Base-by-base conservation (phyloP, 2,113 vertebrate genomes). In the Megalops atlanticus region DNA sequence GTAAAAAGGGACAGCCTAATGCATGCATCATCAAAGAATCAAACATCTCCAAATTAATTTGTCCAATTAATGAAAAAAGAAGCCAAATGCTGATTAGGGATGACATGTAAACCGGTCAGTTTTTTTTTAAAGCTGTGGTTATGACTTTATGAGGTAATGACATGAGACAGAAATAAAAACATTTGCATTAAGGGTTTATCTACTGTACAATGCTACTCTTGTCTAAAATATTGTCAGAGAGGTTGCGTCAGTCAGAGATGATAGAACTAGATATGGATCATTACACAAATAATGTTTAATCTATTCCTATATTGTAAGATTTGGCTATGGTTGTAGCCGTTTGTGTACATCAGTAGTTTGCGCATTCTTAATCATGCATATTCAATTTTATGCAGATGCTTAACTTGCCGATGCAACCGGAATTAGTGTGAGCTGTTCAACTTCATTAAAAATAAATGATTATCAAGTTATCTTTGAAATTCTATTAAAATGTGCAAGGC, bases 21-120 rank as follows among this genome's bases (percentile, higher is more conserved):
- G 92, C 95, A 94, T 92, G 91, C 94, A 95, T 96, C 95, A 95
- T 95, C 94, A 94, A 92, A 91, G 91, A 97, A 95, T 96, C 96
- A 96, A 94, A 95, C 91, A 94, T 90, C 94, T 96, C 94, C 95
- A 95, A 96, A 97, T 97, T 96, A 95, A 96, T 98, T 96, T 93
- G 92, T 95, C 94, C 95, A 96, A 97, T 97, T 97, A 98, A 97
- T 96, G 95, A 96, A 95, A 94, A 96, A 94, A 89, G 93, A 91
- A 93, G 93, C 94, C 93, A 95, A 96, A 96, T 92, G 92, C 88
- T 96, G 94, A 95, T 92, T 91, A 91, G 85, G 87, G 87, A 74
- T 90, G 93, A 95, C 93, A 93, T 91, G 86, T 90, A 86, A 88
- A 92, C 85, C 92, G 92, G 91, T 95, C 95, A 93, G 91, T 96